These are phyloP conservation scores for Rachycentron canadum DNA, from an alignment of 2,797 vertebrate genomes.

Conservation along the genomic window DNA sequence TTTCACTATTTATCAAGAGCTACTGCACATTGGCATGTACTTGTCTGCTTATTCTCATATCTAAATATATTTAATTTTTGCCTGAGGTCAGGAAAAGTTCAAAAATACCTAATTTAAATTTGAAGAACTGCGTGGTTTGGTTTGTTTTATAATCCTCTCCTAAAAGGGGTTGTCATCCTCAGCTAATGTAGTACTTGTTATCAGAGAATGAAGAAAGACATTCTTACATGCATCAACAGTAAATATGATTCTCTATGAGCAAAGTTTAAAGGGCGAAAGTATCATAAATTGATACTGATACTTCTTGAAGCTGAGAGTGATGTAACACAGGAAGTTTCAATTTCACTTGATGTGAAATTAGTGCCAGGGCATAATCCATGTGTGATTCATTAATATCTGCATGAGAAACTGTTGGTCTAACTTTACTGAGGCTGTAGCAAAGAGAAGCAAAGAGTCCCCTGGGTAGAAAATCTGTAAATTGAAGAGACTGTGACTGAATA, in stretches of 20 bases:
- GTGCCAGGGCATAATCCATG: background rate
- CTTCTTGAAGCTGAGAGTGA: constrained; percentile 10
- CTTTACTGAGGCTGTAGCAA: background rate
- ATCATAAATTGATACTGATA: constrained; percentile 32
- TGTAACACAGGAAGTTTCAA: constrained; percentile 2
- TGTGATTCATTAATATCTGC: constrained; percentile 9
- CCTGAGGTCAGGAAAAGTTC: too few relatives aligned
- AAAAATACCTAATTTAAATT: too few relatives aligned
- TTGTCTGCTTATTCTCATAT: too few relatives aligned
- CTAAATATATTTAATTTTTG: too few relatives aligned
- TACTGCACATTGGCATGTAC: too few relatives aligned
- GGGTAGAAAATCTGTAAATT: background rate
- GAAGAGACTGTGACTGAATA: background rate
- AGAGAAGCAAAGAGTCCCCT: background rate
- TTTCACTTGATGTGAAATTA: constrained; percentile 15
- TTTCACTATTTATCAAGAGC: too few relatives aligned
- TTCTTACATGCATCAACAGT: too few relatives aligned
- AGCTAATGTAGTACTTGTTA: too few relatives aligned
- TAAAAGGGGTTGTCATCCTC: too few relatives aligned
- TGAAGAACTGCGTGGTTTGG: too few relatives aligned
- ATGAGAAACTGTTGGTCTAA: background rate
- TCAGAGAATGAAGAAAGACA: too few relatives aligned
- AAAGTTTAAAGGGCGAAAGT: constrained; percentile 35
- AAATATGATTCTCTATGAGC: constrained; percentile 23
- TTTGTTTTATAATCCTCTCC: too few relatives aligned